A percentile compares a stretch with the other conserved stretches of the same genome.
phyloP scores from a whole-genome alignment of 2,113 vertebrate genomes.

The Alligator mississippiensis region DNA sequence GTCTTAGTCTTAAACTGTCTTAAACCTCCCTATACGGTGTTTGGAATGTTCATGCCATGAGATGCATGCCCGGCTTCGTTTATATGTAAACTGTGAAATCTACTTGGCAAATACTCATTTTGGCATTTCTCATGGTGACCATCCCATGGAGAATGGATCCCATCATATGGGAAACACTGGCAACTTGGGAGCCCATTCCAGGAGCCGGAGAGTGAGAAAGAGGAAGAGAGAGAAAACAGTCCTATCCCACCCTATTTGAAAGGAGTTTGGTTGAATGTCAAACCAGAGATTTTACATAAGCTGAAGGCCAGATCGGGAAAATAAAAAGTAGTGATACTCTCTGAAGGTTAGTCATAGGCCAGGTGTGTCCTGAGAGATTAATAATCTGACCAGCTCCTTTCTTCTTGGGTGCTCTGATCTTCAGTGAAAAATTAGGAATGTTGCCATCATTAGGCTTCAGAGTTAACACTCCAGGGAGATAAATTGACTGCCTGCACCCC shows the following conservation, averaged over 20 bases:
- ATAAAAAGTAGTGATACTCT: neutral
- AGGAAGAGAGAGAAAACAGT: neutral
- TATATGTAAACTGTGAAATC: slow-evolving; percentile 67
- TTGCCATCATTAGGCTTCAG: slow-evolving; percentile 7
- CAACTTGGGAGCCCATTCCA: slow-evolving; percentile 59
- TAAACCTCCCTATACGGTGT: slow-evolving; percentile 28
- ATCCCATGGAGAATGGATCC: slow-evolving; percentile 55
- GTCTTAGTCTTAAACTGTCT: slow-evolving; percentile 35
- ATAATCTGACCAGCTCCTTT: slow-evolving; percentile 6
- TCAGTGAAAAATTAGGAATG: slow-evolving; percentile 44
- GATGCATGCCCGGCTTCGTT: slow-evolving; percentile 63
- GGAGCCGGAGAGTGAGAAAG: slow-evolving; percentile 24
- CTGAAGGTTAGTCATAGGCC: neutral
- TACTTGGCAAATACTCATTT: slow-evolving; percentile 64
- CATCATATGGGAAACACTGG: slow-evolving; percentile 52
- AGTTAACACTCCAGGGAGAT: slow-evolving; percentile 10
- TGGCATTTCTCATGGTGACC: slow-evolving; percentile 43
- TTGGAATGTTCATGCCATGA: slow-evolving; percentile 47
- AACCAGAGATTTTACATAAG: neutral
- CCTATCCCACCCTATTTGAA: neutral
- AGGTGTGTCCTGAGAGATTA: neutral
- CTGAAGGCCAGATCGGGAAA: neutral
- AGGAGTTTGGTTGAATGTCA: slow-evolving; percentile 39
- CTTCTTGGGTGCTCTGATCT: neutral
- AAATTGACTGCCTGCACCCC: neutral